Conservation (phyloP, 2,797 vertebrate genomes). For the Otus scops region DNA sequence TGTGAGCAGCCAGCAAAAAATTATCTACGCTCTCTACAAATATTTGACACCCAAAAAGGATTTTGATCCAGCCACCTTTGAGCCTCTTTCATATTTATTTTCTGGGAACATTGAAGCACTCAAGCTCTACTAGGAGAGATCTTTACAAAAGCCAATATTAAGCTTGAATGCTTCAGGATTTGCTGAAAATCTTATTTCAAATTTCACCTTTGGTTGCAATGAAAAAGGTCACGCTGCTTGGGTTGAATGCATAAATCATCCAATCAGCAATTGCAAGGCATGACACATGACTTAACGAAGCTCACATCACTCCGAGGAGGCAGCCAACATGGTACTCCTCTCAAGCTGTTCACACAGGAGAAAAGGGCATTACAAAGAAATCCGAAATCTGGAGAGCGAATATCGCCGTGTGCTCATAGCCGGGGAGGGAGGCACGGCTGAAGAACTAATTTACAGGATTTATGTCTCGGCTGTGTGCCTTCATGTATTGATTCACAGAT, state of each 20-base stretch:
- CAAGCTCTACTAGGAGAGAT: background rate
- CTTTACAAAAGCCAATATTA: constrained; percentile 48
- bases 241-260: constrained; percentile 42
- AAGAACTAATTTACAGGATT: constrained; percentile 42
- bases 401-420: background rate
- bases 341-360: background rate
- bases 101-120: constrained; percentile 13
- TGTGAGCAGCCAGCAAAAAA: constrained; percentile 31
- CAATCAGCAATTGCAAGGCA: constrained; percentile 3
- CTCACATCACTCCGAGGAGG: background rate
- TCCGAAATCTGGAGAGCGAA: background rate
- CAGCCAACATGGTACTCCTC: background rate
- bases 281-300: background rate
- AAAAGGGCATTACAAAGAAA: background rate
- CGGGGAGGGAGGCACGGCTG: background rate
- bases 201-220: constrained; percentile 48
- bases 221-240: constrained; percentile 28
- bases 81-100: constrained; percentile 46
- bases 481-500: constrained; percentile 7
- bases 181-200: constrained; percentile 54
- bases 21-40: background rate
- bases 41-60: constrained; percentile 40
- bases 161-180: constrained; percentile 47
- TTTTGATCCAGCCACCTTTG: constrained; percentile 16
- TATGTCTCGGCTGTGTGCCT: background rate